Base-by-base conservation (phyloP, 2,113 vertebrate species). In the Gallinago paraguaiae region DNA sequence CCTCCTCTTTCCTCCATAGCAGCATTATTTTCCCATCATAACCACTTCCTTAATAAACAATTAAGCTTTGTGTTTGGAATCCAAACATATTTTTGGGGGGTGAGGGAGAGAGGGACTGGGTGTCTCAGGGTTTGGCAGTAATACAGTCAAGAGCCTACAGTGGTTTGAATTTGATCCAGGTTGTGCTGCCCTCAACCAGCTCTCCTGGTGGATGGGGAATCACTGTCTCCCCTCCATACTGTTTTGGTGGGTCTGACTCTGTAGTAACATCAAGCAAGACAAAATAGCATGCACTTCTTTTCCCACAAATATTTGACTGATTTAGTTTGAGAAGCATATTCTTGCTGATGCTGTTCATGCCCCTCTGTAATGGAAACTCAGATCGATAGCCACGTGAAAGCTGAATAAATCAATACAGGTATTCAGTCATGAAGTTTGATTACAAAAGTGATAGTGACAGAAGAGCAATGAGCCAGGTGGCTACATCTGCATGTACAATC, bases 41-140 rank as follows among this genome's bases (percentile, higher is more conserved):
- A 86, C 88, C 80, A 84, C 88, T 95, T 97, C 92, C 95, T 93
- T 96, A 89, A 92, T 92, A 95, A 97, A 97, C 93, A 94, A 95
- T 85, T 96, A 94, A 86, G 65, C 77, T 89, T 90, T 92, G 86
- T 89, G 61, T 91, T 92, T 95, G 67, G 53, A 92, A 92, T 90
- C 82, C 87, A 94, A 97, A 93, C 65, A 82, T 92, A 65, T 19
- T 92, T 95, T 76, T 41, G 4, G 25, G 70, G 75, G 48, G 3
- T 3, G 20, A 92, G 64, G 60, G 43, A 78, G 60, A 86, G 61
- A 78, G 85, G 48, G 78, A 71, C 43, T 85, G 76, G 15, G 72
- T 64, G 35, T 92, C 82, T 95, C 69, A 63, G 80, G 37, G 17
- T 69, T 89, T 96, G 91, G 77, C 88, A 86, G 77, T 65, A 57